phyloP scores from a whole-genome alignment of 2,113 vertebrate genomes.

The Labeo rohita region DNA sequence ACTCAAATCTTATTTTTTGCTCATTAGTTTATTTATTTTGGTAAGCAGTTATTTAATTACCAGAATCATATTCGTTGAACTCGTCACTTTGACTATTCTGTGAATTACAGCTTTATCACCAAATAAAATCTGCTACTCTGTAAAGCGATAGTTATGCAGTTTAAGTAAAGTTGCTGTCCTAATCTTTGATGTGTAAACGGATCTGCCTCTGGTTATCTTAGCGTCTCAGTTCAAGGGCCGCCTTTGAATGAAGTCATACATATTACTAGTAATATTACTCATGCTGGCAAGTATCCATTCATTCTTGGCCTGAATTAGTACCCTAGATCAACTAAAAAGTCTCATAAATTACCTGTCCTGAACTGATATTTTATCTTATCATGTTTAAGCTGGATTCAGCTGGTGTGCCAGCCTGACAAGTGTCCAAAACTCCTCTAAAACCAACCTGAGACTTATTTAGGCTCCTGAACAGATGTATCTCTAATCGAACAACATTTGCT shows the following conservation, averaged over 20 bases:
- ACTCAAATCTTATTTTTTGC: background rate
- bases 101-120: background rate
- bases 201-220: slow-evolving; percentile 25
- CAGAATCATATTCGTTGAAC: background rate
- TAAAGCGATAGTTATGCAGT: background rate
- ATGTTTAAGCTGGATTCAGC: background rate
- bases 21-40: background rate
- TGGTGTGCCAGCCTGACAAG: background rate
- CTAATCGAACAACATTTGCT: background rate
- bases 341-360: background rate
- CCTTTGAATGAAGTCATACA: slow-evolving; percentile 10
- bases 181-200: slow-evolving; percentile 24
- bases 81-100: background rate
- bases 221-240: slow-evolving; percentile 5
- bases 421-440: background rate
- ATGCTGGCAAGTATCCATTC: background rate
- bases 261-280: slow-evolving; percentile 13
- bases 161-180: background rate
- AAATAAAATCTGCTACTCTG: background rate
- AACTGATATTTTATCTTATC: slow-evolving; percentile 6
- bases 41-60: background rate
- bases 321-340: background rate
- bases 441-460: background rate
- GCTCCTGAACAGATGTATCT: background rate
- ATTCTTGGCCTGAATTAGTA: slow-evolving; percentile 39